These are phyloP conservation scores for Girardinichthys multiradiatus DNA, from an alignment of 2,113 vertebrate genomes.

Conservation along the genomic window DNA sequence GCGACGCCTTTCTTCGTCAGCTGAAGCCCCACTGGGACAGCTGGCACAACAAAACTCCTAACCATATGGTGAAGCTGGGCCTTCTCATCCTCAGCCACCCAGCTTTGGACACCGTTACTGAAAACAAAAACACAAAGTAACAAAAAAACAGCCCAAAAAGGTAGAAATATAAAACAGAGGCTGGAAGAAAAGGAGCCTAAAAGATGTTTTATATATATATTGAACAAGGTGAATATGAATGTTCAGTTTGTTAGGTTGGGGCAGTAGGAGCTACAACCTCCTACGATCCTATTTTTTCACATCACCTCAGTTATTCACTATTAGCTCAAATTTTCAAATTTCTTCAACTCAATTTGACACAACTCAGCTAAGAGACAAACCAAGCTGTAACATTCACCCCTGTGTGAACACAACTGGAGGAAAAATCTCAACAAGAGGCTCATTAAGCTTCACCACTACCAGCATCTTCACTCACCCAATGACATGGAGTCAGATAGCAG, in stretches of 20 bases:
- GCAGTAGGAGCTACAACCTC: too few relatives aligned
- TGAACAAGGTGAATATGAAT: background rate
- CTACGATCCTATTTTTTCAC: too few relatives aligned
- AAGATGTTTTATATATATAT: background rate
- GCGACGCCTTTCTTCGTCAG: constrained; percentile 35
- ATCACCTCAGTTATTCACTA: too few relatives aligned
- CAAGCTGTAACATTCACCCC: background rate
- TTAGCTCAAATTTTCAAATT: background rate
- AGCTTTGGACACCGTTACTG: background rate
- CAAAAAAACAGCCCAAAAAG: background rate
- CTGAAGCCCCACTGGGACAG: constrained; percentile 39
- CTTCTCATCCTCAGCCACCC: background rate
- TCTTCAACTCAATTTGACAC: constrained; percentile 9
- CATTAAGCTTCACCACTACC: constrained; percentile 39
- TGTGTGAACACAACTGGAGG: background rate
- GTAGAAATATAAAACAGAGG: background rate
- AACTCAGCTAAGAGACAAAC: constrained; percentile 23
- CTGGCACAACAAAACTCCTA: constrained; percentile 37
- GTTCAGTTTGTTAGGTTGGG: background rate
- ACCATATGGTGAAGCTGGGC: constrained; percentile 56
- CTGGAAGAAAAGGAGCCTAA: background rate
- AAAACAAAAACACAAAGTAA: background rate
- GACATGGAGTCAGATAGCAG: constrained; percentile 53
- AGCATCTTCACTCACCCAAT: constrained; percentile 33
- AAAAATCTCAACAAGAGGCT: constrained; percentile 42